Evolutionary conservation across 2,888 invertebrate genomes (phyloP), one percentile per base, ranked within the genome.

Genomic region (Luperina nickerlii): DNA sequence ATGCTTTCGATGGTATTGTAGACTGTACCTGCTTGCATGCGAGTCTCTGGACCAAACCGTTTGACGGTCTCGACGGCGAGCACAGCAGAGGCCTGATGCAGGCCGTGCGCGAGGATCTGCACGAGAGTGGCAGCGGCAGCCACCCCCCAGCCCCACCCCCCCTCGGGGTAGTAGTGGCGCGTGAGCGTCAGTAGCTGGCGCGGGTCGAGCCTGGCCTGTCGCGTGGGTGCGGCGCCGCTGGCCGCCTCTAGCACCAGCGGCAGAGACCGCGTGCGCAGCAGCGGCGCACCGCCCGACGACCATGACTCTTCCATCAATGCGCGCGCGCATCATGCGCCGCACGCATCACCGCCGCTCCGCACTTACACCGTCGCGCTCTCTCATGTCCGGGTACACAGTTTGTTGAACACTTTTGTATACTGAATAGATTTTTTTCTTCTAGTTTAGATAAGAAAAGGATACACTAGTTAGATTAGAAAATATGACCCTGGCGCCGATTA

Each of bases 71-170:
- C 97, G 77, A 97, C 96, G 82, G 97, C 95, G 79, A 98, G 93
- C 66, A 98, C 96, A 18, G 97, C 97, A 54, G 97, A 96, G n/a
- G 98, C 97, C 65, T 98, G 97, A 88, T 98, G 98, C 87, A 98
- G 95, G 1, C 98, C 98, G 90, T 98, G 98, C 38, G 98, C 97
- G 60, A 99, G 95, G 57, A 98, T 96, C 93, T 98, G 98, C 62
- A 98, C 98, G 45, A 98, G 94, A 42, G 98, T 97, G 32, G 98
- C 98, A 48, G 98, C 98, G 32, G 97, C 96, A 2, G 98, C 97
- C 74, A 98, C 98, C 75, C 98, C 97, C 98, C 98, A 99, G 11
- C 98, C 99, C 98, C 98, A 98, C 0, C 98, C 98, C 13, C 98
- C 98, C 95, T 98, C 98, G 57, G 98, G 98, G 94, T 98, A 98